Evolutionary conservation across 2,888 invertebrate genomes (phyloP).

Genomic region (Luffia ferchaultella): DNA sequence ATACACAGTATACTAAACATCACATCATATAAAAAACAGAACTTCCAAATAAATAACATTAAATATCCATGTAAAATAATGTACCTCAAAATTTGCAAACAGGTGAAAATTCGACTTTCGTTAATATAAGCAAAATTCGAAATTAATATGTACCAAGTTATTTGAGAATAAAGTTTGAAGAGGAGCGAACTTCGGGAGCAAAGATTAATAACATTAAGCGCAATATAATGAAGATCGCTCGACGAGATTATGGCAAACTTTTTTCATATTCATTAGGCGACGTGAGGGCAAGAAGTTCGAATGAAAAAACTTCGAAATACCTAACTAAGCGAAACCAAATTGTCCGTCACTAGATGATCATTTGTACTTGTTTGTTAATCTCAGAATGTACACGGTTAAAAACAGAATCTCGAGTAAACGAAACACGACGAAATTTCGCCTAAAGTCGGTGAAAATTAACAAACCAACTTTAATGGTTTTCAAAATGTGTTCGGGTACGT

Average conservation of each 20-base stretch:
- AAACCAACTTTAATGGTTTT: too few species aligned
- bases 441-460: too few species aligned
- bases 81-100: too few species aligned
- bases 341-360: neutral
- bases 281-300: conserved; percentile 2
- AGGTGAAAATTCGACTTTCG: neutral
- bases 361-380: too few species aligned
- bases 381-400: too few species aligned
- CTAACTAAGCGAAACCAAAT: neutral
- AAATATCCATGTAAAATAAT: too few species aligned
- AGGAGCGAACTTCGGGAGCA: neutral
- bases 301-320: conserved; percentile 5
- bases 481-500: too few species aligned
- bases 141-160: neutral
- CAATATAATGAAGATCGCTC: neutral
- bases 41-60: too few species aligned
- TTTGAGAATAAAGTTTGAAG: neutral
- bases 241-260: neutral
- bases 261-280: neutral
- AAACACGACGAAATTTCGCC: too few species aligned
- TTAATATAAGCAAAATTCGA: neutral
- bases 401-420: too few species aligned
- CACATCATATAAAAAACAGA: too few species aligned
- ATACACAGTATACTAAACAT: too few species aligned
- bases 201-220: neutral